Evolutionary conservation across 2,888 invertebrate genomes (phyloP), one percentile per base, ranked within the genome.

Genomic region (Prionchulus punctatus): DNA sequence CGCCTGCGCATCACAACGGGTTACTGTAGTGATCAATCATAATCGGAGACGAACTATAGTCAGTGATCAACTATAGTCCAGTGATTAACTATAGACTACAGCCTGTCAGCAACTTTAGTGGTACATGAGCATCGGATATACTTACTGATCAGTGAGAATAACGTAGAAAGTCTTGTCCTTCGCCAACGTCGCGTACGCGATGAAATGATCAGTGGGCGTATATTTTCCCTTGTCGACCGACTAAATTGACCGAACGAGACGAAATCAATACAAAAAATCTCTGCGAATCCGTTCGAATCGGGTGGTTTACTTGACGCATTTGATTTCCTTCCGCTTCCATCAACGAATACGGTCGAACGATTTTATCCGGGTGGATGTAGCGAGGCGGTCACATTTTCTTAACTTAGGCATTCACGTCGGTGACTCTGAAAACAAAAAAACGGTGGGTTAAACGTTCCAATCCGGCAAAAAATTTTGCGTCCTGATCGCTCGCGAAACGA

Each of bases 321-420:
- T 85, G 87, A 73, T 86, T 83, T 51, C 96, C 96, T 66, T 85
- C 82, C 1, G 96, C 90, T 65, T 88, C 85, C 27, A 79, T 75
- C 18, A 77, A 76, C 55, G 84, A 82, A 72, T 87, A 98, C 0
- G 94, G 86, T 55, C 85, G 78, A n/a, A 98, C 81, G 28, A 90
- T 80, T 42, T 82, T 80, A 68, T 96, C 92, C 0, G 81, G 76
- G 60, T 84, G 83, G 65, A 94, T 78, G 71, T 85, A 86, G 43
- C 96, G 80, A 3, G 94, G 83, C 1, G 88, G 81, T 21, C 96
- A 80, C 47, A 86, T 76, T 61, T 88, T 61, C 27, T 65, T 60
- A 18, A 61, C 60, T 55, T 72, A 72, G 28, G 71, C 67, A 1
- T 65, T 60, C 59, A 69, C 65, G 48, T 71, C 72, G 15, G 72